Percentiles rank a stretch among this genome's conserved stretches.
Conservation (phyloP, 2,888 invertebrate species). For the Candidula unifasciata region DNA sequence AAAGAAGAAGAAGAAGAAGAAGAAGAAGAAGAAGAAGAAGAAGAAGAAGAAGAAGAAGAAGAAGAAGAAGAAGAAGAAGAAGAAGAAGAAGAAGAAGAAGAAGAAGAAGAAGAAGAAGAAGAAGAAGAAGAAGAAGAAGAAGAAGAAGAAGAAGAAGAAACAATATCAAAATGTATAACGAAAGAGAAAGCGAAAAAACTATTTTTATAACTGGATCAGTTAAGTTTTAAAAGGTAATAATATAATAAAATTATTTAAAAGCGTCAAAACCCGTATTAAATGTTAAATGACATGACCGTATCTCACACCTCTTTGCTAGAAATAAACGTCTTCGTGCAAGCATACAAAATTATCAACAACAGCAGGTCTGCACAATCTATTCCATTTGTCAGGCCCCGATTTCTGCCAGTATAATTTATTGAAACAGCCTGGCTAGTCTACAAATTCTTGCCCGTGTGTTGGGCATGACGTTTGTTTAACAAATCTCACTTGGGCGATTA, state of each 20-base stretch:
- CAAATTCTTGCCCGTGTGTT: not conserved
- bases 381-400: not conserved
- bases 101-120: slow-evolving; percentile 37
- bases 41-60: not conserved
- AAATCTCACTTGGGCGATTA: not conserved
- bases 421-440: not conserved
- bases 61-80: not conserved
- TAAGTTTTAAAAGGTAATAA: too few species aligned
- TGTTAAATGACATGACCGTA: too few species aligned
- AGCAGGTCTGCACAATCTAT: not conserved
- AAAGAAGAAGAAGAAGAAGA: not conserved
- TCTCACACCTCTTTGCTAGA: too few species aligned
- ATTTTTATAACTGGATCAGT: too few species aligned
- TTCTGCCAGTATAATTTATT: not conserved
- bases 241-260: too few species aligned
- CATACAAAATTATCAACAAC: not conserved
- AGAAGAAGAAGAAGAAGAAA: slow-evolving; percentile 23
- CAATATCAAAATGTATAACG: too few species aligned
- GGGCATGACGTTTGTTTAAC: not conserved
- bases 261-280: too few species aligned
- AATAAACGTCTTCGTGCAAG: not conserved
- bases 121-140: slow-evolving; percentile 39
- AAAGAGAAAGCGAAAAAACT: too few species aligned
- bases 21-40: slow-evolving; percentile 1
- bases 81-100: slow-evolving; percentile 14